A percentile compares a stretch with the other conserved stretches of the same genome.
Evolutionary conservation across 2,113 vertebrate species (phyloP).

Genomic region (Myotis lucifugus): DNA sequence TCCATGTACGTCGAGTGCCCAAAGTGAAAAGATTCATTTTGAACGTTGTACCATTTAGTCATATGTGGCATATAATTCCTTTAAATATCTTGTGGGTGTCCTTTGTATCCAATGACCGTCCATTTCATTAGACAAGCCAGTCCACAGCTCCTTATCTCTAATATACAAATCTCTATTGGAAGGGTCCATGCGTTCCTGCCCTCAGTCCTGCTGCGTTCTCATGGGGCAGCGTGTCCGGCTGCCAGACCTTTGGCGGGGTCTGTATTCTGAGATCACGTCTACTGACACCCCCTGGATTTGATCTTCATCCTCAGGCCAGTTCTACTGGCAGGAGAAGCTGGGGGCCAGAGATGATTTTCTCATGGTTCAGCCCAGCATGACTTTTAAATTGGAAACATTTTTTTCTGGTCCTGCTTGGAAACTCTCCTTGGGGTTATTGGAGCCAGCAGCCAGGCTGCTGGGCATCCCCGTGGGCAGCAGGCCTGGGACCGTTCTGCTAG

Average conservation of each 20-base stretch:
- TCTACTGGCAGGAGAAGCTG: neutral
- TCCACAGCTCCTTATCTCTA: neutral
- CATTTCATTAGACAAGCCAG: fast-evolving
- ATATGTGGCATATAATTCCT: neutral
- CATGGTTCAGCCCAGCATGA: too few species aligned
- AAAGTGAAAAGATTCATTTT: neutral
- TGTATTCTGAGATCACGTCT: neutral
- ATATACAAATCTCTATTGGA: neutral
- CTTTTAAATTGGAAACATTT: neutral
- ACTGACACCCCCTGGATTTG: neutral
- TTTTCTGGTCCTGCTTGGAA: neutral
- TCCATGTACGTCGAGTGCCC: neutral
- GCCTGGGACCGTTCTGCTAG: fast-evolving
- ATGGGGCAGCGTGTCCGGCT: neutral
- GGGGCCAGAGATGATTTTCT: neutral
- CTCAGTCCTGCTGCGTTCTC: neutral
- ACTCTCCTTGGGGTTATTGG: fast-evolving
- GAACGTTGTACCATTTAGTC: neutral
- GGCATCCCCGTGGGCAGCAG: fast-evolving
- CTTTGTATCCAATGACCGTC: neutral
- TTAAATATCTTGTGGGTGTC: neutral
- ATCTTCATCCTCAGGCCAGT: neutral
- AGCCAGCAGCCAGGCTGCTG: neutral
- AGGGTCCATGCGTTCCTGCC: neutral
- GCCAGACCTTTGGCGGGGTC: neutral